Base-by-base conservation (phyloP, 1,140 invertebrate species). In the Agrypnia vestita region DNA sequence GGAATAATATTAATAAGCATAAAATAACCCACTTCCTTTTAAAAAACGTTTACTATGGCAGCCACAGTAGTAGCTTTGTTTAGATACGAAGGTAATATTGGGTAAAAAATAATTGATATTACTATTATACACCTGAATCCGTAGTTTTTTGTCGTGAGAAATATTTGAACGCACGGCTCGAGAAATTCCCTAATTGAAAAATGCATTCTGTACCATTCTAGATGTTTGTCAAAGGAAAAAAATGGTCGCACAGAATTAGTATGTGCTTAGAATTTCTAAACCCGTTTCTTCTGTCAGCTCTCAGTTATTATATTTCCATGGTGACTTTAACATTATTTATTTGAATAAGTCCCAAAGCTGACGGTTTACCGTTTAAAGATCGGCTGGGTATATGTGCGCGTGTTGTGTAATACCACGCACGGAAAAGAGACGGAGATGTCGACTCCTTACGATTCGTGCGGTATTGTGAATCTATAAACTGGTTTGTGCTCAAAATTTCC, bases 231-330 rank as follows among this genome's bases (percentile, higher is more conserved):
- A 46, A 78, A 49, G 13, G 53, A 55, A 71, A 55, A 77, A 78
- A 67, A 55, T 10, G 46, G 46, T 67, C 19, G 62, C 76, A 78
- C 53, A 71, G 76, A 78, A 78, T 69, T 69, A 78, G 76, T 78
- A 46, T 67, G 76, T 55, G 76, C 62, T 69, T 25, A 78, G 64
- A 78, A 78, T 78, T 78, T 75, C 62, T 71, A 78, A 78, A 78
- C 76, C 76, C 76, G 76, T 78, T 78, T 78, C 49, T 56, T n/a
- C 62, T 78, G 76, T 78, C 62, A 78, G 76, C 55, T 61, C 72
- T 35, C 9, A 44, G 15, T 43, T 76, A 62, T 47, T 55, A 78
- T 56, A 51, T 49, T 64, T 49, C 53, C 19, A 43, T 78, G 76
- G 76, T 78, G 76, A 78, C 76, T 78, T 71, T 78, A 56, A 56